phyloP scores from a whole-genome alignment of 2,113 vertebrate species.

The Steatornis caripensis region DNA sequence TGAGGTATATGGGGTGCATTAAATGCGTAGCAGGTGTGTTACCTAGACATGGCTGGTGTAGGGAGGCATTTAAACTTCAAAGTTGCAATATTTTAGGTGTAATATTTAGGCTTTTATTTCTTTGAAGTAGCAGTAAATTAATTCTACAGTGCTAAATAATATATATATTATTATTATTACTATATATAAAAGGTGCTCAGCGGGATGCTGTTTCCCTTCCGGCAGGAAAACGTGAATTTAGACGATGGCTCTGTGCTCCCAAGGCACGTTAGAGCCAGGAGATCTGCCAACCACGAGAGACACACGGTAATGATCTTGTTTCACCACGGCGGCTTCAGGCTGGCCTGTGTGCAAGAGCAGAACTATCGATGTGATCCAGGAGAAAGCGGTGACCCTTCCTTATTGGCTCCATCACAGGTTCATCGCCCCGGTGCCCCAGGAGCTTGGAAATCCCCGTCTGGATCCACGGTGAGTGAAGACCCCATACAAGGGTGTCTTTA shows the following conservation, averaged over 20 bases:
- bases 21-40: background rate
- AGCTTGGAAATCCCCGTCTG: background rate
- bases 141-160: background rate
- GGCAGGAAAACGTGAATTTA: background rate
- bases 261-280: background rate
- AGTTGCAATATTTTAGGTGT: background rate
- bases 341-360: background rate
- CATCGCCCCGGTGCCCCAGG: background rate
- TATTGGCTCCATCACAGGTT: background rate
- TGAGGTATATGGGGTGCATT: background rate
- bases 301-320: accelerated
- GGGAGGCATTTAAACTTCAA: background rate
- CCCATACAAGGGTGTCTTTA: background rate
- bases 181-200: background rate
- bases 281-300: background rate
- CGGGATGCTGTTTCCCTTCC: background rate
- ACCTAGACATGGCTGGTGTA: background rate
- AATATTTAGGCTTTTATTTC: too few species aligned
- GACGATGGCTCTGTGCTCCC: background rate
- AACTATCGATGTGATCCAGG: background rate
- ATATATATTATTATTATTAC: background rate
- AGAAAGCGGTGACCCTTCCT: background rate
- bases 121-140: background rate
- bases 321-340: accelerated
- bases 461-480: background rate